Base-by-base conservation (phyloP, 2,797 vertebrate species). In the Geotrypetes seraphini region DNA sequence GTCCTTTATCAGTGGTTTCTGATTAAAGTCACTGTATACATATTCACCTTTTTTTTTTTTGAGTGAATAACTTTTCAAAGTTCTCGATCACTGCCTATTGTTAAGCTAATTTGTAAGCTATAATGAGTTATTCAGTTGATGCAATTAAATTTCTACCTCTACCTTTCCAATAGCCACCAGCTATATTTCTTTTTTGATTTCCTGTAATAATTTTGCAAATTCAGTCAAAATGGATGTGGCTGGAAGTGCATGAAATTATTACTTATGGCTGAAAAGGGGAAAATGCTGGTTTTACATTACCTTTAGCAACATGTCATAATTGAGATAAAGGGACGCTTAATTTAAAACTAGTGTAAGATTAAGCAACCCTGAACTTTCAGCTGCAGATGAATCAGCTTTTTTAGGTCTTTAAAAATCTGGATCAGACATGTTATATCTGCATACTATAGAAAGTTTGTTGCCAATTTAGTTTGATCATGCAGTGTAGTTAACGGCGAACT, bases 271-370 rank as follows among this genome's bases (percentile, higher is more conserved):
- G 35, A 49, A 53, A 16, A 34, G 45, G 40, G 53, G 20, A 17
- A 33, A 23, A 23, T 3, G 12, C 22, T 52, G 36, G 48, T 51
- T 69, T 54, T 53, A 45, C 27, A 8, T 38, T 47, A 35, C 21
- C 49, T 53, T 40, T 31, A 48, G 4, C 21, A 54, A 36, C 12
- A 31, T 56, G 33, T 43, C 51, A 38, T 59, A n/a, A n/a, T 13
- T 44, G 69, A 66, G 62, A 44, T 58, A 39, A 57, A 54, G 31
- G 57, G 27, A 36, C 28, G 40, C 57, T 54, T 57, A 47, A 49
- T 43, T 16, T 39, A 32, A 56, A n/a, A 44, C 43, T 57, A 53
- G 12, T 2, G 1, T 2, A 53, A 21, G 6, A 11, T 10, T 45
- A 45, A 24, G 19, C 32, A 50, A 31, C 7, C 8, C 15, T 14